Evolutionary conservation across 1,140 invertebrate genomes (phyloP), one percentile per base, ranked within the genome.

Genomic region (Argopecten irradians): DNA sequence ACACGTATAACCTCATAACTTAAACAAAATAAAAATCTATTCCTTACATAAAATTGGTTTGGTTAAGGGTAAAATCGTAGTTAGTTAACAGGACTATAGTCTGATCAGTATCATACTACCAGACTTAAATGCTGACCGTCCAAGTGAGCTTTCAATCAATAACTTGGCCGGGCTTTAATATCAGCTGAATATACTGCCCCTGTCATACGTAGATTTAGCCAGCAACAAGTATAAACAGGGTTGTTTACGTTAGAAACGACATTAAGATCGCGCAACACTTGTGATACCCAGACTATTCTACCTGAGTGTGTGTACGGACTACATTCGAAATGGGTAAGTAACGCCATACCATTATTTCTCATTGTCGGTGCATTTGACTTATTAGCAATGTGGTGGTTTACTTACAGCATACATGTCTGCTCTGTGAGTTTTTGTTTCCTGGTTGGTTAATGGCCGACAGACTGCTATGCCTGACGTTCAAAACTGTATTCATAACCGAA

Each of bases 191-290:
- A 46, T 46, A 71, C 55, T 28, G 55, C 55, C 28, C 55, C 55
- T 71, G 55, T 71, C 55, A 71, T 28, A 71, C n/a, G n/a, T 28
- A 71, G 55, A 71, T 71, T 71, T 71, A n/a, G 55, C 2, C 55
- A 28, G 55, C 55, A 28, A 71, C 55, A 5, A 11, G n/a, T 71
- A 71, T 28, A 71, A 71, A n/a, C 55, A 5, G 55, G 3, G 22
- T 11, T 71, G 55, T 71, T 71, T 71, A 71, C 55, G 55, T 71
- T 71, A n/a, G 55, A n/a, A 71, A 71, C 55, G 55, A 16, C 55
- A 71, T 71, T 71, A 16, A 71, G 36, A 22, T 16, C 55, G 1
- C 22, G 7, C 55, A 71, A 39, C n/a, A 71, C 55, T 19, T 46
- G 43, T 46, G 9, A 11, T 46, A 1, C 36, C 13, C 36, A 19